Base-by-base conservation (phyloP, 1,140 invertebrate genomes). In the Heliconius hewitsoni region DNA sequence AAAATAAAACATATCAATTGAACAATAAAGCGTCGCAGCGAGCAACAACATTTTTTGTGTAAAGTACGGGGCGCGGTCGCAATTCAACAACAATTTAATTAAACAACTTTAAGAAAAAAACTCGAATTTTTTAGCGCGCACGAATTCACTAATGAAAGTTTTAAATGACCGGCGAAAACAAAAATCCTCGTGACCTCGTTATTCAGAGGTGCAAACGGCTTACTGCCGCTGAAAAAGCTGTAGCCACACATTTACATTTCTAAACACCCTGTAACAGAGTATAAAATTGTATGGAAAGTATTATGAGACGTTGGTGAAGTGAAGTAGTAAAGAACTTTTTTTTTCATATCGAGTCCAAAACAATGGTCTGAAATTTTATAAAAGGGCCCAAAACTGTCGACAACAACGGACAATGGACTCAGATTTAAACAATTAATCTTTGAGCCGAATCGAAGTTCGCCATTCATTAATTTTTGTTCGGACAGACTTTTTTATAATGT, bases 61-160 rank as follows among this genome's bases (percentile, higher is more conserved):
- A 73, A 57, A 73, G 75, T 5, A 34, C 72, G 72, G 37, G 46
- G 60, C 72, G 60, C 74, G 27, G 80, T 76, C 71, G 78, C 78
- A 78, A 52, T 80, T 73, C 77, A 81, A 77, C 81, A 78, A 84
- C 85, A 81, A 85, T 84, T 87, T 86, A 88, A 86, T 87, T 87
- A 85, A 86, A 90, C 84, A 89, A 86, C 78, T 85, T 84, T 76
- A 88, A 87, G 84, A 85, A 89, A 88, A 88, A 90, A 86, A 85
- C 52, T 78, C 74, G 37, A 78, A 78, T 72, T 77, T 77, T 46
- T 77, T 55, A 76, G 74, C 86, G 84, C 85, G 87, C 86, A 82
- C 87, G 89, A 91, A 91, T 90, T 93, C 91, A 90, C 90, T 91
- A 93, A 93, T 91, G 90, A 92, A 93, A 93, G 88, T 91, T 93